Evolutionary conservation across 2,797 vertebrate species (phyloP).

Genomic region (Rhyacichthys aspro): DNA sequence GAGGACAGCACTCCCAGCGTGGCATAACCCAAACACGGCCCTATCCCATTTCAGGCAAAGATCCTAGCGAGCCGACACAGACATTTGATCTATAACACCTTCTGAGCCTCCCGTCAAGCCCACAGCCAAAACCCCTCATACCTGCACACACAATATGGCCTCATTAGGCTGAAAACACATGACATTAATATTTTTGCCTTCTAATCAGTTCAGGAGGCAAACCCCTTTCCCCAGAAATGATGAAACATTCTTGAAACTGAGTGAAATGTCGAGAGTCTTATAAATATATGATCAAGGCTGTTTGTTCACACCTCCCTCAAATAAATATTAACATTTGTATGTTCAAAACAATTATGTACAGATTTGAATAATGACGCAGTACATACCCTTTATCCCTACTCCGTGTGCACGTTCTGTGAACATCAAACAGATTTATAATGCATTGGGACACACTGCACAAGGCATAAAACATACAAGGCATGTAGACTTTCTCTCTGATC

Average conservation of each 20-base stretch:
- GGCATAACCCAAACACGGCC: constrained; percentile 75
- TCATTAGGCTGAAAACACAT: constrained; percentile 64
- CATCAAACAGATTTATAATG: constrained; percentile 20
- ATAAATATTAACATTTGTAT: constrained; percentile 44
- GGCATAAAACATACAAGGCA: constrained; percentile 35
- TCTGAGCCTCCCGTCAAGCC: constrained; percentile 19
- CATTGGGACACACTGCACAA: constrained; percentile 1
- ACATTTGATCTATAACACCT: constrained; percentile 49
- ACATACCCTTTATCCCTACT: not conserved
- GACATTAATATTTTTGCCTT: constrained; percentile 63
- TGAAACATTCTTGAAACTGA: constrained; percentile 73
- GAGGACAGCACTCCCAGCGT: constrained; percentile 62
- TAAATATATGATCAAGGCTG: constrained; percentile 72
- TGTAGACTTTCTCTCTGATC: constrained; percentile 24
- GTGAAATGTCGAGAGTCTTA: constrained; percentile 65
- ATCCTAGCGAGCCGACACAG: constrained; percentile 50
- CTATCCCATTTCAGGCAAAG: constrained; percentile 68
- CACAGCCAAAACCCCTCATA: constrained; percentile 47
- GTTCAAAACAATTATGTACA: constrained; percentile 16
- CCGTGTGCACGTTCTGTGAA: not conserved
- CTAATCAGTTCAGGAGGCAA: constrained; percentile 65
- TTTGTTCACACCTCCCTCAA: constrained; percentile 54
- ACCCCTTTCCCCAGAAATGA: constrained; percentile 47
- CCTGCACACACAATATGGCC: constrained; percentile 42
- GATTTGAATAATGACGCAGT: constrained; percentile 4